Evolutionary conservation across 23 tunicate species (phyloP).

Genomic region (Styela plicata): DNA sequence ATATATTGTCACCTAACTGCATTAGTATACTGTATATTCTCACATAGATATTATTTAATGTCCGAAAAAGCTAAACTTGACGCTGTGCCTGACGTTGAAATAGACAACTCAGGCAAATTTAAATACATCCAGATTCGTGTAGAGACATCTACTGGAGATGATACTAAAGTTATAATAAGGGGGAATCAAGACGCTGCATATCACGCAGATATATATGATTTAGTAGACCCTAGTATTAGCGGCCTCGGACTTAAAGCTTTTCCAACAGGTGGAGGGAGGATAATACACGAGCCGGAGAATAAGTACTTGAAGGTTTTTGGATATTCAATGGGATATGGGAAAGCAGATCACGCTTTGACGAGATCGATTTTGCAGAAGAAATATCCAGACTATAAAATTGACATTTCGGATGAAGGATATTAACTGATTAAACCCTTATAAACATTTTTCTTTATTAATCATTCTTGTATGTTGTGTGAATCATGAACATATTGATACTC

Average conservation of each 20-base stretch:
- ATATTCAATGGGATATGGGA: constrained; percentile 92
- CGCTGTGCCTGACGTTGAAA: constrained; percentile 61
- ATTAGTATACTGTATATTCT: too few species aligned
- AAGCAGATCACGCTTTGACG: constrained; percentile 89
- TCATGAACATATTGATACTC: constrained; percentile 47
- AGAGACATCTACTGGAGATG: neutral
- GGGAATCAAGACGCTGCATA: constrained; percentile 69
- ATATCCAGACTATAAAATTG: constrained; percentile 70
- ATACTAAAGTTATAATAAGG: constrained; percentile 69
- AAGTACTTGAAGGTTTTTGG: constrained; percentile 78
- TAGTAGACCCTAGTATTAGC: constrained; percentile 35
- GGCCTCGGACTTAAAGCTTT: constrained; percentile 62
- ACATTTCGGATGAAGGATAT: constrained; percentile 87
- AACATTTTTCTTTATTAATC: too few species aligned
- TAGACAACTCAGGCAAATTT: constrained; percentile 58
- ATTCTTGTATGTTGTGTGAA: neutral
- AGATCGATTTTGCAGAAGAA: constrained; percentile 35
- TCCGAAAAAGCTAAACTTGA: constrained; percentile 37
- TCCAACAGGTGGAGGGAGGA: constrained; percentile 87
- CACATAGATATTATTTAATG: too few species aligned
- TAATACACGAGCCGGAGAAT: constrained; percentile 34
- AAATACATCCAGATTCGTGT: constrained; percentile 75
- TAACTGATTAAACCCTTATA: neutral
- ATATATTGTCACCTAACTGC: too few species aligned
- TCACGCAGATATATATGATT: constrained; percentile 83